phyloP scores from a whole-genome alignment of 2,113 vertebrate species.

The Nycticryphes semicollaris region DNA sequence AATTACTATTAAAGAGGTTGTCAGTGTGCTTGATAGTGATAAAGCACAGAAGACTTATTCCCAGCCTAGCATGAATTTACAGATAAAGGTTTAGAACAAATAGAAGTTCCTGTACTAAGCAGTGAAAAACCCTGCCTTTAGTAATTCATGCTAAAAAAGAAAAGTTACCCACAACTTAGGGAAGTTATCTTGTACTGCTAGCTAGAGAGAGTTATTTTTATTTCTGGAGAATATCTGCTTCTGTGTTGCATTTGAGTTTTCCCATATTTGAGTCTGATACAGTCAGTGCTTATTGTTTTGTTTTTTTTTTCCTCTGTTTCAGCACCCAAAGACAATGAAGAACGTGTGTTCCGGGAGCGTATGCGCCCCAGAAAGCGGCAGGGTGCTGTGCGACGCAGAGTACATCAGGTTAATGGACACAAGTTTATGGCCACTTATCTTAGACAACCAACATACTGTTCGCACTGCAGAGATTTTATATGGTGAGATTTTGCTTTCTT shows the following conservation, averaged over 20 bases:
- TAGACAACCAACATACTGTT: constrained; percentile 97
- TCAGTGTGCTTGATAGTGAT: not conserved
- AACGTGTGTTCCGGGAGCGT: constrained; percentile 94
- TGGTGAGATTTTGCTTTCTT: constrained; percentile 75
- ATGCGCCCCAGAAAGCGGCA: constrained; percentile 94
- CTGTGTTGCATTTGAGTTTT: not conserved
- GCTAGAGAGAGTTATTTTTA: not conserved
- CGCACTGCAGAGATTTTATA: constrained; percentile 98
- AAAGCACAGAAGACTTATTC: not conserved
- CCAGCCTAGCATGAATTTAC: not conserved
- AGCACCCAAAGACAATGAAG: constrained; percentile 94
- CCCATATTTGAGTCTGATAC: not conserved
- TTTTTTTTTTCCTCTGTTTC: constrained; percentile 34
- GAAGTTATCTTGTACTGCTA: not conserved
- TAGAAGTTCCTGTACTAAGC: not conserved
- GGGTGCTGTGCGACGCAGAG: constrained; percentile 93
- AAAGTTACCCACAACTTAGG: not conserved
- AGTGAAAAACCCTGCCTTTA: not conserved
- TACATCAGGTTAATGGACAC: constrained; percentile 98
- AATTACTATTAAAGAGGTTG: not conserved
- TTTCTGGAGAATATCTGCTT: not conserved
- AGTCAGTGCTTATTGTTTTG: not conserved
- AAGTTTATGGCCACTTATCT: constrained; percentile 99
- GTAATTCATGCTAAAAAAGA: not conserved
- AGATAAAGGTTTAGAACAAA: not conserved